A percentile compares a stretch with the other conserved stretches of the same genome.
Evolutionary conservation across 2,888 invertebrate species (phyloP).

Genomic region (Oscheius sp.): DNA sequence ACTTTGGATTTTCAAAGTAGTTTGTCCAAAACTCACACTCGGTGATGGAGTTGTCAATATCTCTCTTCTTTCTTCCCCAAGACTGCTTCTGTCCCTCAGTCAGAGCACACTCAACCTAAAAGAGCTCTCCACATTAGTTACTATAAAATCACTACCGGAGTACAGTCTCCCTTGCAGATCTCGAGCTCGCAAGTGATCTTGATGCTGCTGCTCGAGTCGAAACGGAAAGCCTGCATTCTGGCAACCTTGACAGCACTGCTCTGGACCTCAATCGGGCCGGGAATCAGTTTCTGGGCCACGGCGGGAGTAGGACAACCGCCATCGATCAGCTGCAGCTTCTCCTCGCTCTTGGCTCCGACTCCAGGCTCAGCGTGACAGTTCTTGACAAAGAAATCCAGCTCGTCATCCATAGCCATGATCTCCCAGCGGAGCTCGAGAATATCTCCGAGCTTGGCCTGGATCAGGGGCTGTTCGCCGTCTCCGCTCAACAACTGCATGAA

Average conservation of each 20-base stretch:
- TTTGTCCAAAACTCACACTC: conserved; percentile 48
- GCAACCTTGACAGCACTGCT: conserved; percentile 56
- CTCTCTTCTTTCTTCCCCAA: conserved; percentile 72
- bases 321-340: conserved; percentile 70
- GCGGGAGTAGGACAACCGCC: conserved; percentile 73
- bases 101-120: conserved; percentile 65
- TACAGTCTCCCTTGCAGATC: conserved; percentile 72
- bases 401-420: conserved; percentile 73
- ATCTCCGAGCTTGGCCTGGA: conserved; percentile 72
- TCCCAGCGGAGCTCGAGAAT: conserved; percentile 73
- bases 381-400: conserved; percentile 73
- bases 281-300: conserved; percentile 72
- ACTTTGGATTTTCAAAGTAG: too few species aligned
- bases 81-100: conserved; percentile 63
- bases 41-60: conserved; percentile 55
- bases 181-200: conserved; percentile 71
- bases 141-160: conserved; percentile 53
- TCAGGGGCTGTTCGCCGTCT: conserved; percentile 60
- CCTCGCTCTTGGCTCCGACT: conserved; percentile 47
- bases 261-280: conserved; percentile 66
- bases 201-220: conserved; percentile 70
- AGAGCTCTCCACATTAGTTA: background rate
- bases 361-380: conserved; percentile 72
- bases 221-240: conserved; percentile 71
- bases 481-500: conserved; percentile 71